phyloP scores from a whole-genome alignment of 2,113 vertebrate genomes.

The Lampris megalopsis region DNA sequence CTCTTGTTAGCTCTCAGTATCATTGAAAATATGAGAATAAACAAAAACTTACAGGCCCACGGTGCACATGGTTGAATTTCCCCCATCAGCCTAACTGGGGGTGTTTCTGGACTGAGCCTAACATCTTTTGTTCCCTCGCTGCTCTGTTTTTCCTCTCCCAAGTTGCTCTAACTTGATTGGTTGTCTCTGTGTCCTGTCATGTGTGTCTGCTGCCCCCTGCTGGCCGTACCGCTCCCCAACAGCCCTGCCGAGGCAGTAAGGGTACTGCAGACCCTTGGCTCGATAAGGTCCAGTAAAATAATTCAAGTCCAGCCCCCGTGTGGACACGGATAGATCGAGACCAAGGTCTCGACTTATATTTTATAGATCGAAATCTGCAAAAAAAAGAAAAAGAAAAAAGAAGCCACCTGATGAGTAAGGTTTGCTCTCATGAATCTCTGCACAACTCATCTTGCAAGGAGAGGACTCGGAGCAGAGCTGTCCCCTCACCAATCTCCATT shows the following conservation, averaged over 20 bases:
- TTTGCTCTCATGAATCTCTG: too few relatives aligned
- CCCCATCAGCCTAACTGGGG: neutral
- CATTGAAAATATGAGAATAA: slow-evolving; percentile 16
- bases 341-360: too few relatives aligned
- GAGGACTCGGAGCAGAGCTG: too few relatives aligned
- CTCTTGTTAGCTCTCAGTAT: neutral
- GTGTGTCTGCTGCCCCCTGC: slow-evolving; percentile 67
- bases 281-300: neutral
- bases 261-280: neutral
- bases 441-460: too few relatives aligned
- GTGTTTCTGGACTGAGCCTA: slow-evolving; percentile 21
- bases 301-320: too few relatives aligned
- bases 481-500: too few relatives aligned
- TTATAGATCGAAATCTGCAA: too few relatives aligned
- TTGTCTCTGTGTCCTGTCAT: neutral
- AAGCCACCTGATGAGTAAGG: too few relatives aligned
- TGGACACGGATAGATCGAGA: too few relatives aligned
- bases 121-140: slow-evolving; percentile 43
- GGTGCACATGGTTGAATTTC: slow-evolving; percentile 10
- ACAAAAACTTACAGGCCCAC: slow-evolving; percentile 10
- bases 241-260: neutral
- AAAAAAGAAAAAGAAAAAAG: too few relatives aligned
- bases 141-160: neutral
- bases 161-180: neutral
- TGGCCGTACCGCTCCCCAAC: slow-evolving; percentile 11